Base-by-base conservation (phyloP, 2,113 vertebrate genomes). In the Urocynchramus pylzowi region DNA sequence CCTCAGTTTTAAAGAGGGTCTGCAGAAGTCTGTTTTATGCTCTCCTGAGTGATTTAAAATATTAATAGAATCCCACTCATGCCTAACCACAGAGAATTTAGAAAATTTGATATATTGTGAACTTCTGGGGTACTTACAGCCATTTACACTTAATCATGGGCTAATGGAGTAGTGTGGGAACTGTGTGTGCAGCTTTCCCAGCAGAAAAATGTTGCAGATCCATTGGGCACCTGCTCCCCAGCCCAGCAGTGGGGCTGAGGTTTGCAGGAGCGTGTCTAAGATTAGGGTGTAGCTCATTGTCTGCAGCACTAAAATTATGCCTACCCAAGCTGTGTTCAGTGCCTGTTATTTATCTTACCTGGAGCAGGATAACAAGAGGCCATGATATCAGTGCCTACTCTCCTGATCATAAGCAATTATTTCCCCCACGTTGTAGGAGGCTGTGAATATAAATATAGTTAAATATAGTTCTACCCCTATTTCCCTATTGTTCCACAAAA, bases 391-490 rank as follows among this genome's bases (percentile, higher is more conserved):
- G 11, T 68, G 54, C 91, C 89, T 69, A 42, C 63, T 50, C 50
- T 88, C 42, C 76, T 86, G n/a, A 91, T 93, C 39, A 44, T 31
- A 83, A 47, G 75, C 4, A 11, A 63, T 88, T 85, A 77, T 85
- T 95, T 87, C 67, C 69, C 84, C 56, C 49, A 63, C 13, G 1
- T 78, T 53, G 37, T 77, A 67, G 73, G 56, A 87, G 33, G 22
- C 35, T 68, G 60, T 75, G 89, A 83, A 85, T 87, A 80, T 70
- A 94, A 95, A 94, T 74, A 91, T 7, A 27, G 37, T 63, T 91
- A 94, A 94, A 93, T 90, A 91, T n/a, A 94, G 31, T 82, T 94
- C 84, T n/a, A 12, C 28, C 13, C 8, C 12, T n/a, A 19, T 83
- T 94, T 92, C 64, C 28, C 69, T 76, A 42, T 84, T 96, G 69